Evolutionary conservation across 2,888 invertebrate genomes (phyloP), one percentile per base, ranked within the genome.

Genomic region (Brachypalpus laphriformis): DNA sequence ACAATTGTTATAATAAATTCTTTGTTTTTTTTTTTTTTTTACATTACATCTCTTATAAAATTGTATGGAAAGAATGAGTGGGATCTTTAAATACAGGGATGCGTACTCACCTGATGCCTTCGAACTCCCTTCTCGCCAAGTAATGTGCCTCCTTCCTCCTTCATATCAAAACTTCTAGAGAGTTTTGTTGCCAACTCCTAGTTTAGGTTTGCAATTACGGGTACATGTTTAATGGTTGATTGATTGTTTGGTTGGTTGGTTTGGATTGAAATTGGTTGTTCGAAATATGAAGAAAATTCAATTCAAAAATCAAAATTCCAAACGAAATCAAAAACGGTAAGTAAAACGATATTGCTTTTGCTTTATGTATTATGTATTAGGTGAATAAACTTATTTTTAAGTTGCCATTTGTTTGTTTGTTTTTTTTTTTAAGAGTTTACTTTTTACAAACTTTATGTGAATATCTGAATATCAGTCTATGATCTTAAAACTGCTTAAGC

Each of bases 181-280:
- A 97, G 93, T 93, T 97, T 97, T 93, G 96, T 96, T 90, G 96
- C 96, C 93, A 97, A 93, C 93, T 97, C 96, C 96, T 96, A 94
- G 88, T 89, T 74, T 80, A 87, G 82, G 87, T 87, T 78, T 72
- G 87, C 92, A 92, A 86, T 86, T 83, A 81, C 81, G 83, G 82
- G 82, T 81, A 87, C 74, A 88, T 87, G 74, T 74, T 71, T 83
- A 77, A 77, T 80, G 77, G 78, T 87, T 75, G 57, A 70, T 77
- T 75, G 59, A 87, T 87, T 75, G 59, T 88, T 88, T 86, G 56
- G 57, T 90, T 87, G 57, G 57, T 90, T 87, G 57, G 51, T 66
- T 75, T 74, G 80, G 86, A 70, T 74, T 78, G 28, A 82, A 85
- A 87, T 82, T 82, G 85, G 87, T 71, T 87, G 86, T 87, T 88